Evolutionary conservation across 1,140 invertebrate species (phyloP), one percentile per base, ranked within the genome.

Genomic region (Aleiodes sp.): DNA sequence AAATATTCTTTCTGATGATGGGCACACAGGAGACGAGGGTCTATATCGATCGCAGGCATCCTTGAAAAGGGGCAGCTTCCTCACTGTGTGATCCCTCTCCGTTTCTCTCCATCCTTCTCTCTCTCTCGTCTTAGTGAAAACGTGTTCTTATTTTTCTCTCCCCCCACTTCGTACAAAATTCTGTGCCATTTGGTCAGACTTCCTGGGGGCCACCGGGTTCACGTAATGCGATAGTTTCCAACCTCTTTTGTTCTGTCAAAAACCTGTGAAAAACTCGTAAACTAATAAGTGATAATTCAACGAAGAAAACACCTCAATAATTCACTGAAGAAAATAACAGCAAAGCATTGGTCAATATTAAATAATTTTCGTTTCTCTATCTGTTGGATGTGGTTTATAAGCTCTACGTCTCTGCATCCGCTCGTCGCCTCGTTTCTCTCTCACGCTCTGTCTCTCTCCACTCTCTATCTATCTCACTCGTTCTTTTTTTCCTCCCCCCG

Each of bases 381-480:
- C 46, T 52, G 6, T 65, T 52, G 63, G 63, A 33, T 65, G 41
- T 52, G 37, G 63, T 33, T 65, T 33, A 1, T 24, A n/a, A 41
- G 29, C 7, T 43, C 28, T 31, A 12, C 19, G 24, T 56, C 39
- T 46, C 63, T 59, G 56, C 56, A 59, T 59, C 56, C 56, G 56
- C 28, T 26, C n/a, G 56, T 59, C 46, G 24, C 24, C 46, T 12
- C 24, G 10, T 21, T 16, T 39, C 14, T 26, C 29, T 29, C 8
- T 35, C 29, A 7, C 28, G n/a, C 24, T 33, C 59, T 19, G 24
- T 43, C 39, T 57, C 21, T 66, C 39, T 33, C 63, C 65, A 16
- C 56, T 61, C n/a, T 64, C 39, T 56, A 43, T 68, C 59, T 56
- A 28, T 69, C 59, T 70, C 33, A 67, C 10, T 16, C 19, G 0